A percentile compares a stretch with the other conserved stretches of the same genome.
Conservation (phyloP, 2,113 vertebrate genomes). For the Leiothrix lutea region DNA sequence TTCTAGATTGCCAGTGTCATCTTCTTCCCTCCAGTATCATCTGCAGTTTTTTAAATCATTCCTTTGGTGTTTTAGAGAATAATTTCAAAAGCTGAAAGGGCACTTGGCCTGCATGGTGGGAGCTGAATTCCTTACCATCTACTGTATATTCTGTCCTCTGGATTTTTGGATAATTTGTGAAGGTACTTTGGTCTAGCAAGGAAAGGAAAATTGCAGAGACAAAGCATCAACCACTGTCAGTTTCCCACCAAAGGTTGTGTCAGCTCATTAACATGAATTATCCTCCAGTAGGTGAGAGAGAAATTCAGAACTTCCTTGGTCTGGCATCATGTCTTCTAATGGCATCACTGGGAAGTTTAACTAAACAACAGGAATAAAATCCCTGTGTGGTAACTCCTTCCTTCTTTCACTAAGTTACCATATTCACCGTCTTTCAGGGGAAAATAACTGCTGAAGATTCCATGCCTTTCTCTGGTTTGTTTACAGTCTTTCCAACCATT, state of each 20-base stretch:
- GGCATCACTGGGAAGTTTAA: not conserved
- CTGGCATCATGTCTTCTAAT: not conserved
- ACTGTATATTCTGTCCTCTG: not conserved
- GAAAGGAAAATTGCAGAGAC: not conserved
- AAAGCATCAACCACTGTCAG: not conserved
- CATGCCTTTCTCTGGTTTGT: not conserved
- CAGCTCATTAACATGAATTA: not conserved
- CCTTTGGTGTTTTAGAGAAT: not conserved
- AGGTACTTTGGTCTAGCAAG: not conserved
- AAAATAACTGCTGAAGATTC: not conserved
- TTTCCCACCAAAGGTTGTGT: not conserved
- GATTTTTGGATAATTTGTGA: not conserved
- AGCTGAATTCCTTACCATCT: not conserved
- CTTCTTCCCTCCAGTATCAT: not conserved
- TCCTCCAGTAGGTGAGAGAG: not conserved
- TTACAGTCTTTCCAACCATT: not conserved
- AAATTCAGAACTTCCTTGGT: not conserved
- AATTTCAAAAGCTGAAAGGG: not conserved
- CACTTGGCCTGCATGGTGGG: not conserved
- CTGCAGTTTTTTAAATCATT: not conserved
- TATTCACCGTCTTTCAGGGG: not conserved
- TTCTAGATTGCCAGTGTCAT: not conserved
- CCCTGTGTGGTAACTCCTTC: not conserved
- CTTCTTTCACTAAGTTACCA: fast-evolving
- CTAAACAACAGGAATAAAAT: not conserved